Conservation (phyloP, 2,113 vertebrate species). For the Riparia riparia region DNA sequence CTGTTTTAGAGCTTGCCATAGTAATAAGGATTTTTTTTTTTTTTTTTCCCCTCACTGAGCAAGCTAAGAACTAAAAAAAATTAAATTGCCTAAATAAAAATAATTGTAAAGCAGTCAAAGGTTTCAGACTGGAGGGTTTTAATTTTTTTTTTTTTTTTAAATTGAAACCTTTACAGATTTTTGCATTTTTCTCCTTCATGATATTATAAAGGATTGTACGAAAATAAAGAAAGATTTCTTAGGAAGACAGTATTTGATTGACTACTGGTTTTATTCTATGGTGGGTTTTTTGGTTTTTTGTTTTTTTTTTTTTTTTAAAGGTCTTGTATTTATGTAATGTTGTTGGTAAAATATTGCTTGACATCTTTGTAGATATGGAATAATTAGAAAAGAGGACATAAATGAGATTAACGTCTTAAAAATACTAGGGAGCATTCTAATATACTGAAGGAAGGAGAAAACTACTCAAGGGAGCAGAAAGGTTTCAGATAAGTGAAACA, state of each 20-base stretch:
- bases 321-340: conserved; percentile 24
- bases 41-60: not conserved
- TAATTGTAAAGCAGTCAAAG: conserved; percentile 11
- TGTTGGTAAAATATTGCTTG: conserved; percentile 23
- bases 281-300: conserved; percentile 35
- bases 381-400: conserved; percentile 50
- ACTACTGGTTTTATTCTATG: conserved; percentile 49
- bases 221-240: not conserved
- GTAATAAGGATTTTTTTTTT: not conserved
- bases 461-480: conserved; percentile 30
- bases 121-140: not conserved
- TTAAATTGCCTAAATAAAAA: conserved; percentile 50
- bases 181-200: not conserved
- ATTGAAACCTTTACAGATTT: not conserved
- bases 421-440: conserved; percentile 37
- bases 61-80: not conserved
- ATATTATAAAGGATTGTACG: not conserved
- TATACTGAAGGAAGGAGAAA: conserved; percentile 5
- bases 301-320: no score
- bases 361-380: conserved; percentile 47
- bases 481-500: conserved; percentile 61
- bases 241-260: conserved; percentile 17
- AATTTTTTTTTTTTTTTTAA: no score
- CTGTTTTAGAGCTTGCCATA: not conserved
- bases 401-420: not conserved